A percentile compares a stretch with the other conserved stretches of the same genome.
Evolutionary conservation across 2,888 invertebrate species (phyloP).

Genomic region (Agrypnus murinus): DNA sequence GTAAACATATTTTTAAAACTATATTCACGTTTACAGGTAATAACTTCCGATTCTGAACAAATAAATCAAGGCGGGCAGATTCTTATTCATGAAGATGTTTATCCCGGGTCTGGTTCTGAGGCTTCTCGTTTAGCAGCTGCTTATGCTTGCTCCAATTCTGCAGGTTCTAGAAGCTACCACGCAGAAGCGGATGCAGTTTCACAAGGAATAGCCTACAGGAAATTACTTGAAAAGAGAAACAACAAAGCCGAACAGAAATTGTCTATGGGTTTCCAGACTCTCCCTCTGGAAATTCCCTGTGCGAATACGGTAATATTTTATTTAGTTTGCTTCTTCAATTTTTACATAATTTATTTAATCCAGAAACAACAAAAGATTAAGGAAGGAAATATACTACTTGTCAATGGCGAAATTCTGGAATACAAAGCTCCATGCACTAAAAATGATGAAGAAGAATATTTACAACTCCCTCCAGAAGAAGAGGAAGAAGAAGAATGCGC

Average conservation of each 20-base stretch:
- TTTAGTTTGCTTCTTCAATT: too few species aligned
- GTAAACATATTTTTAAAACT: too few species aligned
- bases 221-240: slow-evolving; percentile 65
- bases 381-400: slow-evolving; percentile 18
- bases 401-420: slow-evolving; percentile 66
- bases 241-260: slow-evolving; percentile 72
- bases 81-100: too few species aligned
- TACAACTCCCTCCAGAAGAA: slow-evolving; percentile 18
- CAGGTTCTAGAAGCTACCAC: background rate
- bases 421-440: slow-evolving; percentile 43
- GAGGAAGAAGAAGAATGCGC: slow-evolving; percentile 57
- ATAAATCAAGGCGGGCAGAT: too few species aligned
- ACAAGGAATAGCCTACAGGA: slow-evolving; percentile 69
- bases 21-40: too few species aligned
- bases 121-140: too few species aligned
- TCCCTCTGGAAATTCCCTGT: slow-evolving; percentile 70
- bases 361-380: slow-evolving; percentile 58
- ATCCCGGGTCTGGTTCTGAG: too few species aligned
- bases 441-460: slow-evolving; percentile 57
- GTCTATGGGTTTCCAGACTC: slow-evolving; percentile 72
- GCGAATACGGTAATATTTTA: slow-evolving; percentile 39
- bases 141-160: too few species aligned
- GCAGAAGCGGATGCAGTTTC: slow-evolving; percentile 73
- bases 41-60: too few species aligned
- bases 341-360: slow-evolving; percentile 72